Conservation (phyloP, 1,140 invertebrate genomes). For the Bombus confusus region DNA sequence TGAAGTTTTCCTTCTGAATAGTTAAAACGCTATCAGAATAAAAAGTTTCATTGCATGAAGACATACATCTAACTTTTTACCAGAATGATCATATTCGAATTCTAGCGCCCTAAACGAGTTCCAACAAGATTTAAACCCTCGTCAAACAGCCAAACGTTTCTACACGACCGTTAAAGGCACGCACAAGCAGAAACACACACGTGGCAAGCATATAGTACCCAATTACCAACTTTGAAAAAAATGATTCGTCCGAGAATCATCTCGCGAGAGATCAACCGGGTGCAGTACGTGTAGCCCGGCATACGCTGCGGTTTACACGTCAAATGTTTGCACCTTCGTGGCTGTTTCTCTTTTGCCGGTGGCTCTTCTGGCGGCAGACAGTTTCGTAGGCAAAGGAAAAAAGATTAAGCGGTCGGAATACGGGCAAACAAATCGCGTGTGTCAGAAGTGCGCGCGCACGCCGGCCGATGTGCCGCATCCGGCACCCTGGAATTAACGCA, state of each 20-base stretch:
- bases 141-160: background rate
- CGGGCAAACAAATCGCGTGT: slow-evolving; percentile 54
- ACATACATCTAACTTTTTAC: too few relatives aligned
- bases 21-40: too few relatives aligned
- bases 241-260: background rate
- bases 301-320: background rate
- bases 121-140: background rate
- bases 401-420: slow-evolving; percentile 41
- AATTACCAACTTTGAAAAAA: background rate
- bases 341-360: slow-evolving; percentile 7
- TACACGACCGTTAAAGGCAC: background rate
- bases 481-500: slow-evolving; percentile 73
- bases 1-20: too few relatives aligned
- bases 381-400: slow-evolving; percentile 23
- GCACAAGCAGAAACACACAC: background rate
- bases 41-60: too few relatives aligned
- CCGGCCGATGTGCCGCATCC: slow-evolving; percentile 51
- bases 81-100: background rate
- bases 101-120: background rate
- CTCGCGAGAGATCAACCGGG: background rate
- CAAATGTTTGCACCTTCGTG: slow-evolving; percentile 35
- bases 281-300: too few relatives aligned
- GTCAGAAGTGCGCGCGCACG: slow-evolving; percentile 34
- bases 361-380: slow-evolving; percentile 4
- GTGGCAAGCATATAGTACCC: too few relatives aligned